A percentile compares a stretch with the other conserved stretches of the same genome.
Conservation (phyloP, 2,113 vertebrate genomes). For the Pteronura brasiliensis region DNA sequence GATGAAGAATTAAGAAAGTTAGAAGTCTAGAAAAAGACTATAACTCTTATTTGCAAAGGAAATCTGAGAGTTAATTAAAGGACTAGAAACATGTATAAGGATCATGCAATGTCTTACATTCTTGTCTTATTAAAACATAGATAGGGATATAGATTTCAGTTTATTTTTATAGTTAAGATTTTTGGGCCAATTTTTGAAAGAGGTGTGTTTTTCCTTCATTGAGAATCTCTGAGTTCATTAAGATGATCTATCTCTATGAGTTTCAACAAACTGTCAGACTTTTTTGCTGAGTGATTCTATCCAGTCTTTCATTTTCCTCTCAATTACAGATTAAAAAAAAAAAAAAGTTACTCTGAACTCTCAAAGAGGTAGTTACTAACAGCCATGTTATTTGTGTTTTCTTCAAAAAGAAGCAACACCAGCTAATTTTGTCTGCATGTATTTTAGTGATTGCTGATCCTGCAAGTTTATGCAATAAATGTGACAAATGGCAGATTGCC, state of each 20-base stretch:
- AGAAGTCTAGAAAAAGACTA: not conserved
- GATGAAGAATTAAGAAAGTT: not conserved
- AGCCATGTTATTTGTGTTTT: conserved; percentile 30
- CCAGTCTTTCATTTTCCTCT: conserved; percentile 30
- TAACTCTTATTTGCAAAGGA: not conserved
- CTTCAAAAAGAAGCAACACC: not conserved
- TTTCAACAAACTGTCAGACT: not conserved
- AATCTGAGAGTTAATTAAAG: not conserved
- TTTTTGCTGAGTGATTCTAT: conserved; percentile 17
- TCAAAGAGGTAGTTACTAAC: conserved; percentile 10
- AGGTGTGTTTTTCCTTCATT: not conserved
- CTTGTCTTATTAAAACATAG: not conserved
- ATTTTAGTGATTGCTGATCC: conserved; percentile 21
- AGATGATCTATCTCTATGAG: not conserved
- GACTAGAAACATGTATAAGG: not conserved
- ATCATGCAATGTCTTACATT: not conserved
- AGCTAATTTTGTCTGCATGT: conserved; percentile 3
- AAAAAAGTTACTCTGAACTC: conserved; percentile 1
- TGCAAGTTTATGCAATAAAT: conserved; percentile 37
- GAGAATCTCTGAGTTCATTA: not conserved
- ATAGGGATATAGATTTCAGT: not conserved
- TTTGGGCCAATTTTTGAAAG: not conserved
- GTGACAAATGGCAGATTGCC: not conserved
- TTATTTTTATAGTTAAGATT: not conserved
- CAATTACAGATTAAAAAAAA: not conserved